Base-by-base conservation (phyloP, 2,888 invertebrate species). In the Troglohyphantes excavatus region DNA sequence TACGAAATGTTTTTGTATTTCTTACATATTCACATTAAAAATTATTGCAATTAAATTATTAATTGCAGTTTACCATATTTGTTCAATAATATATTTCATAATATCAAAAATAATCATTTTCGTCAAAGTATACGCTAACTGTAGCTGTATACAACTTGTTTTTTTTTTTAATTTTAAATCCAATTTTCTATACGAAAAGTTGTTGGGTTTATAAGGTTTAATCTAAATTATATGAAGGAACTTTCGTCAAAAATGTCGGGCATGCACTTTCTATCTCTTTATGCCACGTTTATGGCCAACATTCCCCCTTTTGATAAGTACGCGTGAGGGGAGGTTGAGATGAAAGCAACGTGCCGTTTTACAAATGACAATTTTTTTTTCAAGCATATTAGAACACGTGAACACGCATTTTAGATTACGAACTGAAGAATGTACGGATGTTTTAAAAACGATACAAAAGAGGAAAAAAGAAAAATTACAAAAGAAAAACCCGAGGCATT, bases 331-430 rank as follows among this genome's bases (percentile, higher is more conserved):
- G 53, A 39, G n/a, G 17, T n/a, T 53, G n/a, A 53, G n/a, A 53
- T n/a, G 53, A 53, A 53, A 53, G 53, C 53, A 53, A 53, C 53
- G 53, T 53, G 5, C 53, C n/a, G 9, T 17, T 53, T 53, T 2
- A 53, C 39, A 53, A 53, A 53, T 53, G n/a, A 53, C 13, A 53
- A 0, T 53, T 53, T 53, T 17, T 17, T 53, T 53, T 53, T 53
- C 19, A 61, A 39, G 27, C 23, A n/a, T 59, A 72, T 53, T 39
- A 39, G n/a, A 73, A 29, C 73, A 65, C 65, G n/a, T n/a, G 61
- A 63, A 65, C 39, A 19, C 39, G 59, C 83, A 73, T 63, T 73
- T 83, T 83, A 83, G 72, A 83, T 65, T 83, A 73, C 73, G 61
- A 73, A 72, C 83, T 26, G 29, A 82, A 68, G 21, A 70, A 82